A percentile compares a stretch with the other conserved stretches of the same genome.
These are phyloP conservation scores for Yponomeuta cagnagella DNA, from an alignment of 2,888 invertebrate genomes.

Conservation along the genomic window DNA sequence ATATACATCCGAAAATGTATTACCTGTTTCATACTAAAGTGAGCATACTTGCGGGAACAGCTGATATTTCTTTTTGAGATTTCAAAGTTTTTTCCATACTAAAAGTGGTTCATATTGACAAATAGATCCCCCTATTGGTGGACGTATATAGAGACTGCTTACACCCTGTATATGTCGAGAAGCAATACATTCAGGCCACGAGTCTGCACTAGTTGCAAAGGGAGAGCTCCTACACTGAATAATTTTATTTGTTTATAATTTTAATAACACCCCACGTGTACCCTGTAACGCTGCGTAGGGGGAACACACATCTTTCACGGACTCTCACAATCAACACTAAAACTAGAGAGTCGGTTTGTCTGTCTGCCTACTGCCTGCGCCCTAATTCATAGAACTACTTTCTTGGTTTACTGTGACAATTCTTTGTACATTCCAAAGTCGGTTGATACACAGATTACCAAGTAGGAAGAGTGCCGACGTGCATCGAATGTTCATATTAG, in stretches of 20 bases:
- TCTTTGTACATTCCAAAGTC: no score
- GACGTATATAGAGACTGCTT: no score
- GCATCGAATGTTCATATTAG: no score
- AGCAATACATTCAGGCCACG: slow-evolving; percentile 42
- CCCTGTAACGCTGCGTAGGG: slow-evolving; percentile 37
- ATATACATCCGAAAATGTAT: no score
- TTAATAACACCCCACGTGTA: slow-evolving; percentile 65
- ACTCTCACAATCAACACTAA: slow-evolving; percentile 34
- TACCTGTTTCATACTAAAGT: no score
- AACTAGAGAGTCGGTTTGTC: neutral
- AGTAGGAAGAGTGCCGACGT: no score
- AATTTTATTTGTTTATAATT: slow-evolving; percentile 75
- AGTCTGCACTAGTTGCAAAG: slow-evolving; percentile 29
- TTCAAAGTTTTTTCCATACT: neutral
- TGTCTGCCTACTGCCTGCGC: neutral
- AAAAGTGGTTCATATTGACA: neutral
- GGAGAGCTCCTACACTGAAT: slow-evolving; percentile 49
- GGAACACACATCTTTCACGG: slow-evolving; percentile 66
- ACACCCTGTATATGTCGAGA: no score
- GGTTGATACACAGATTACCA: no score
- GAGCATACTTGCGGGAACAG: no score
- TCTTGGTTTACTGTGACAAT: neutral
- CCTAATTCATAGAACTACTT: neutral
- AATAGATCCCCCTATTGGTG: no score
- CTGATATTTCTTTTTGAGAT: neutral